phyloP scores from a whole-genome alignment of 1,140 invertebrate genomes.

The Tetramorium simillimum region DNA sequence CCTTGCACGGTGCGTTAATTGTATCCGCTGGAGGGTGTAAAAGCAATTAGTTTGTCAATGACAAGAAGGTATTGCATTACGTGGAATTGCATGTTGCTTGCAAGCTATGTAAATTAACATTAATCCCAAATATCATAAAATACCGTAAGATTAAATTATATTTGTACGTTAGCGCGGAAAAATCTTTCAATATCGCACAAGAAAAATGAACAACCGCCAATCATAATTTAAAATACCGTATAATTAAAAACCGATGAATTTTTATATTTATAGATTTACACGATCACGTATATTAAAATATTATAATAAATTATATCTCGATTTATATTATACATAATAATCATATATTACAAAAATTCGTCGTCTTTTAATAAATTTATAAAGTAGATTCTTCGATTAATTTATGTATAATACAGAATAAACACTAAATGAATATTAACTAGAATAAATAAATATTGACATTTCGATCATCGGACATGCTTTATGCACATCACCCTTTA shows the following conservation, averaged over 20 bases:
- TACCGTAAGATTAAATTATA: background rate
- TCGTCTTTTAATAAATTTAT: background rate
- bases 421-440: background rate
- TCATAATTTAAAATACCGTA: background rate
- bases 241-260: background rate
- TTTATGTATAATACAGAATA: background rate
- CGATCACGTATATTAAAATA: background rate
- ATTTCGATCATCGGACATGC: background rate
- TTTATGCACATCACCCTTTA: background rate
- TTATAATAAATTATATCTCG: background rate
- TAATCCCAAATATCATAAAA: background rate
- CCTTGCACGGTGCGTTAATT: conserved; percentile 27
- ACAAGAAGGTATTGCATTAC: background rate
- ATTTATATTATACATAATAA: background rate
- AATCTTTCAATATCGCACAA: background rate
- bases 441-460: background rate
- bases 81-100: background rate
- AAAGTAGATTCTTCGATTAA: background rate
- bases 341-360: too few relatives aligned
- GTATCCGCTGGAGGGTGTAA: conserved; percentile 30
- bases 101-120: conserved; percentile 17
- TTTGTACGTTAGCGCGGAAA: background rate
- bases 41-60: conserved; percentile 46
- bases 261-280: too few relatives aligned
- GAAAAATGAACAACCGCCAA: background rate